These are phyloP conservation scores for Bembecia ichneumoniformis DNA, from an alignment of 2,888 invertebrate genomes.

Conservation along the genomic window DNA sequence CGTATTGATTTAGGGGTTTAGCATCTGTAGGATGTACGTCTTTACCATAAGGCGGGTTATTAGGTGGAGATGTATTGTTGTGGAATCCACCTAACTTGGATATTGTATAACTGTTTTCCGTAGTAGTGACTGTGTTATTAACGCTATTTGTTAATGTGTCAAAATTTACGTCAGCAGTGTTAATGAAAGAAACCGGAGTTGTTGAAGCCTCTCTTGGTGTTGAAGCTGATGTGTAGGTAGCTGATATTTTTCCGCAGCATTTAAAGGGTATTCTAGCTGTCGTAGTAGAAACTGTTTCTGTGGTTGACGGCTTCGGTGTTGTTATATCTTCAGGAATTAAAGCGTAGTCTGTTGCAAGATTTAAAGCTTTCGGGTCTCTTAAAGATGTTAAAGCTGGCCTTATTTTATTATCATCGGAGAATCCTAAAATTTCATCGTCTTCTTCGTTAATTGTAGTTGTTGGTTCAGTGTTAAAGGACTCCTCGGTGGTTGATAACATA, in stretches of 20 bases:
- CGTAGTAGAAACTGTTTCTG: constrained; percentile 29
- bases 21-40: constrained; percentile 51
- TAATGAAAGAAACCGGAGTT: constrained; percentile 59
- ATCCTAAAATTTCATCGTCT: constrained; percentile 83
- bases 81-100: constrained; percentile 55
- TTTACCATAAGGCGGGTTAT: constrained; percentile 58
- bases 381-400: constrained; percentile 28
- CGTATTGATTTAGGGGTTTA: constrained; percentile 59
- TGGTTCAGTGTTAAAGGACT: constrained; percentile 63
- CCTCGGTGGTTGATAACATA: constrained; percentile 44
- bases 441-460: constrained; percentile 76
- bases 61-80: constrained; percentile 45
- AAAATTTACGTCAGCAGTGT: constrained; percentile 45
- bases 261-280: constrained; percentile 44
- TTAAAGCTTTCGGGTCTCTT: constrained; percentile 60
- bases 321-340: constrained; percentile 30
- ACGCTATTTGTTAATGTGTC: constrained; percentile 33
- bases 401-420: constrained; percentile 76
- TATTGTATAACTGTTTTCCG: constrained; percentile 40
- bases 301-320: constrained; percentile 24
- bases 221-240: constrained; percentile 54
- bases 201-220: constrained; percentile 31
- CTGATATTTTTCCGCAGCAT: constrained; percentile 60
- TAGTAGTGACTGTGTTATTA: constrained; percentile 27
- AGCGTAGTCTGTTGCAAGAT: constrained; percentile 34